phyloP scores from a whole-genome alignment of 1,140 invertebrate species.

The Drosophila setifemur region DNA sequence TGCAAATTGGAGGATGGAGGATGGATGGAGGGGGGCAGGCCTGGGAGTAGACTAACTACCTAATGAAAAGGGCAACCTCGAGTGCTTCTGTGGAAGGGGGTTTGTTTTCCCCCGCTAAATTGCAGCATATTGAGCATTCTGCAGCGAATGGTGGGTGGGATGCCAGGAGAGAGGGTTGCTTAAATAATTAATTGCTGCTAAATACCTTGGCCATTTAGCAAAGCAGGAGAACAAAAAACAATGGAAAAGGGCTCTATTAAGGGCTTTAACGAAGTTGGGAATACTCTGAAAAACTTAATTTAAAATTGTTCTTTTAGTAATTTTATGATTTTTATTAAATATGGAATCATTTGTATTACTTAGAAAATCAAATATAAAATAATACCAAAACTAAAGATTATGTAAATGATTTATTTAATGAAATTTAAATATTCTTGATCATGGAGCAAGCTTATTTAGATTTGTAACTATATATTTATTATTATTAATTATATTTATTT shows the following conservation, averaged over 20 bases:
- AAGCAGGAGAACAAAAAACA: slow-evolving; percentile 34
- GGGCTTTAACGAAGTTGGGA: not conserved
- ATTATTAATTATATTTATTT: no score
- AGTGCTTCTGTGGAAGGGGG: not conserved
- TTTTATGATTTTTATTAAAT: no score
- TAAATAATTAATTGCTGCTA: slow-evolving; percentile 78
- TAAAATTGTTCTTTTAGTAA: no score
- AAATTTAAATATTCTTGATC: no score
- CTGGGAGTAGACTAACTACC: slow-evolving; percentile 4
- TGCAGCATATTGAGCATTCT: slow-evolving; percentile 78
- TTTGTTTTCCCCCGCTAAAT: slow-evolving; percentile 57
- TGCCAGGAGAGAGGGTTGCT: slow-evolving; percentile 28
- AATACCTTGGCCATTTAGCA: slow-evolving; percentile 78
- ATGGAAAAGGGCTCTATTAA: not conserved
- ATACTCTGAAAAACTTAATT: slow-evolving; percentile 12
- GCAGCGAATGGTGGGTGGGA: slow-evolving; percentile 1
- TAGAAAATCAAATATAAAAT: no score
- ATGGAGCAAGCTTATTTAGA: no score
- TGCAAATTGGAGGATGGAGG: slow-evolving; percentile 4
- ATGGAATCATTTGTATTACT: no score
- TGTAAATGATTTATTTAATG: no score
- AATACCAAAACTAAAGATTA: no score
- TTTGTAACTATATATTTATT: no score
- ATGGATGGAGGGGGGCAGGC: not conserved
- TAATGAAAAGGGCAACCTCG: slow-evolving; percentile 64